phyloP scores from a whole-genome alignment of 2,797 vertebrate species.

The Vireo griseus region DNA sequence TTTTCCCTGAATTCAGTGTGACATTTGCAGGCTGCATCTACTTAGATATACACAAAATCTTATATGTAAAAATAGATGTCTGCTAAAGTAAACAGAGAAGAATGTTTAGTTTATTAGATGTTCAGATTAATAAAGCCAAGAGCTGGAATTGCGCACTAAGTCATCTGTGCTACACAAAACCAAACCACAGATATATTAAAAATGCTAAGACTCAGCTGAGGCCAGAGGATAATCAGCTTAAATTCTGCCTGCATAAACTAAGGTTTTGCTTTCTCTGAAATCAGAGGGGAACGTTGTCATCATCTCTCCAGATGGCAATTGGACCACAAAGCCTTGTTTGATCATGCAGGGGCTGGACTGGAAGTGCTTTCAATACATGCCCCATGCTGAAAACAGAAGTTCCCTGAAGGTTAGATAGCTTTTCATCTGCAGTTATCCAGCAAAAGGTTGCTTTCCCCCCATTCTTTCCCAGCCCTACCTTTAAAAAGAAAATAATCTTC shows the following conservation, averaged over 20 bases:
- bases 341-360: not conserved
- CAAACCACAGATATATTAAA: not conserved
- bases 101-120: constrained; percentile 1
- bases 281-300: not conserved
- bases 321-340: not conserved
- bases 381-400: fast-evolving
- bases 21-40: not conserved
- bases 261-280: not conserved
- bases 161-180: not conserved
- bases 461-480: not conserved
- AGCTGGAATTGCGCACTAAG: not conserved
- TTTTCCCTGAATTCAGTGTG: not conserved
- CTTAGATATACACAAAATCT: not conserved
- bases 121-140: not conserved
- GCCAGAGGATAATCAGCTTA: constrained; percentile 29
- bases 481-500: not conserved
- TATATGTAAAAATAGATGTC: not conserved
- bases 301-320: not conserved
- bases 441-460: not conserved
- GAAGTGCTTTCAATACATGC: not conserved
- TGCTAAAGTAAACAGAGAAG: not conserved
- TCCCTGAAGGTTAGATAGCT: not conserved
- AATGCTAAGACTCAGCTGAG: constrained; percentile 6
- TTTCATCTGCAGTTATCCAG: not conserved
- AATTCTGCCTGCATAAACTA: not conserved